Evolutionary conservation across 2,113 vertebrate species (phyloP).

Genomic region (Microcebus murinus): DNA sequence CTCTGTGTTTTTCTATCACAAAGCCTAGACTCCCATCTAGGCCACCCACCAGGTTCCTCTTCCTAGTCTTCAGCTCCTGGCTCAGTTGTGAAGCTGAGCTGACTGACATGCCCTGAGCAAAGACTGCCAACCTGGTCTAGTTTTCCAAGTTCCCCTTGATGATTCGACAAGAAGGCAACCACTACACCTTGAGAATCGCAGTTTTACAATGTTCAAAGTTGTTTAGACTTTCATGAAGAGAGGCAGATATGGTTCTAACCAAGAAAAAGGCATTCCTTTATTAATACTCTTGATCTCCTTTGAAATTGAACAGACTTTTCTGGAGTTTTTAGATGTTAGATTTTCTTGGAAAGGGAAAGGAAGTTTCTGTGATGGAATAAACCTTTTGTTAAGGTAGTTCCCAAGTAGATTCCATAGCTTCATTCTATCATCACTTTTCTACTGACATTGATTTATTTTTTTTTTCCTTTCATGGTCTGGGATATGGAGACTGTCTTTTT

Average conservation of each 20-base stretch:
- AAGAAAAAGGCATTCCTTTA: neutral
- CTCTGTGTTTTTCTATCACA: constrained; percentile 43
- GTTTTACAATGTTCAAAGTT: neutral
- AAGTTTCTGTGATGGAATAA: neutral
- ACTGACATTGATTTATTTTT: neutral
- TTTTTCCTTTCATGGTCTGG: neutral
- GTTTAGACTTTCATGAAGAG: neutral
- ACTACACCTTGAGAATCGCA: neutral
- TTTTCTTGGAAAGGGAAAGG: constrained; percentile 18
- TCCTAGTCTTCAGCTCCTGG: neutral
- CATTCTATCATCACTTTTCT: neutral
- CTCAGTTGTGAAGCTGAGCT: neutral
- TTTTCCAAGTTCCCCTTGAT: neutral
- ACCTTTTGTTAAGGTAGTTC: neutral
- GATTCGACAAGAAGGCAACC: neutral
- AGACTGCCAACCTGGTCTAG: neutral
- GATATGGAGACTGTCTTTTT: neutral
- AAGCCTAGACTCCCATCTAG: neutral
- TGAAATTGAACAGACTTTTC: neutral
- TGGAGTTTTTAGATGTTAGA: constrained; percentile 1
- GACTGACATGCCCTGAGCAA: neutral
- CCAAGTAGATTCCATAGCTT: neutral
- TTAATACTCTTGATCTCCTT: neutral
- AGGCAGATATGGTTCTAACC: neutral
- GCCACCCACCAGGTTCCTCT: constrained; percentile 63